Evolutionary conservation across 37 sponge, comb jelly and placozoan genomes (phyloP).

Genomic region (Eunapius fragilis): DNA sequence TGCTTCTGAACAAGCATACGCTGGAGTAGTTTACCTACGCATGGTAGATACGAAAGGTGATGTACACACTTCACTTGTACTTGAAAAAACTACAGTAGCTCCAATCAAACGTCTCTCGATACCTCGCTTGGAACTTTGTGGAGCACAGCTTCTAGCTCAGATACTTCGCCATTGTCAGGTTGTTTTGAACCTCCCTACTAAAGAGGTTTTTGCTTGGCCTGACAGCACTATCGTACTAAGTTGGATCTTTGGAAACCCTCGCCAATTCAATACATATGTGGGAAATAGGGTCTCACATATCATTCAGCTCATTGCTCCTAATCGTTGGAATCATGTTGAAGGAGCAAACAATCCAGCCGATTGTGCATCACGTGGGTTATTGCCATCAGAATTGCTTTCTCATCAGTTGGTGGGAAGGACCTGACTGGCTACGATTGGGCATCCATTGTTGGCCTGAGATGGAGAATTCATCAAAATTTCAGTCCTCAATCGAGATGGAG

Average conservation of each 20-base stretch:
- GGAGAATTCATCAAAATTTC: neutral
- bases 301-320: slow-evolving; percentile 1
- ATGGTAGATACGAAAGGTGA: slow-evolving; percentile 19
- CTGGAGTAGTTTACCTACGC: slow-evolving; percentile 28
- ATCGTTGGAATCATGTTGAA: slow-evolving; percentile 28
- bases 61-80: slow-evolving; percentile 19
- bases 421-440: slow-evolving; percentile 9
- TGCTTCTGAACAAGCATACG: slow-evolving; percentile 28
- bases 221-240: slow-evolving; percentile 19
- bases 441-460: slow-evolving; percentile 4
- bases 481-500: neutral
- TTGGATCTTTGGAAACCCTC: slow-evolving; percentile 24
- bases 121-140: slow-evolving; percentile 16
- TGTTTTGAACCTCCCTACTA: slow-evolving; percentile 4
- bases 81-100: slow-evolving; percentile 20
- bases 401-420: slow-evolving; percentile 49
- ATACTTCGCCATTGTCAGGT: slow-evolving; percentile 15
- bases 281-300: slow-evolving; percentile 34
- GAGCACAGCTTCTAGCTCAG: slow-evolving; percentile 19
- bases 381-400: slow-evolving; percentile 30
- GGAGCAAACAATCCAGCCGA: no score
- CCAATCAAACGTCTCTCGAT: slow-evolving; percentile 19
- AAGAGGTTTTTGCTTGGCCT: slow-evolving; percentile 8
- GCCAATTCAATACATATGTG: slow-evolving; percentile 20
- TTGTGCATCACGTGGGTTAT: slow-evolving; percentile 40